phyloP scores from a whole-genome alignment of 1,140 invertebrate genomes.

The Caenorhabditis latens region DNA sequence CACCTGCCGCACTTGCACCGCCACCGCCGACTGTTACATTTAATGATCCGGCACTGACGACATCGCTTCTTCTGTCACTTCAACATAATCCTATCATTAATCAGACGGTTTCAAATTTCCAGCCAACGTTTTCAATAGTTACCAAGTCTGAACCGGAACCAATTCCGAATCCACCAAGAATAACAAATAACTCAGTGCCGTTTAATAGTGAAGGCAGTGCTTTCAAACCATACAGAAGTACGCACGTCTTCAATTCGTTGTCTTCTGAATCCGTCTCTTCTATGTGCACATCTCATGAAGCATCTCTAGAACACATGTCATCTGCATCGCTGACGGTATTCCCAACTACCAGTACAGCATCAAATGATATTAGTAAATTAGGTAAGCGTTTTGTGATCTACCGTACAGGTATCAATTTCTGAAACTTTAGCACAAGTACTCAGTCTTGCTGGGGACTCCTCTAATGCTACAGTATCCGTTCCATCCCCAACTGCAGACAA shows the following conservation, averaged over 20 bases:
- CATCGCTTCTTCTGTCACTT: conserved; percentile 12
- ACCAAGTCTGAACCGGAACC: conserved; percentile 12
- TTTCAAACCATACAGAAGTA: conserved; percentile 37
- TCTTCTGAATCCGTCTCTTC: conserved; percentile 38
- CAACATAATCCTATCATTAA: conserved; percentile 27
- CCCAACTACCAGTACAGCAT: conserved; percentile 12
- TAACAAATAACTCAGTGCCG: neutral
- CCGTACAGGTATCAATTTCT: too few species aligned
- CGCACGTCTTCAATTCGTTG: conserved; percentile 10
- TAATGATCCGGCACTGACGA: conserved; percentile 21
- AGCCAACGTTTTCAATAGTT: conserved; percentile 23
- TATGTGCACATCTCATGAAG: conserved; percentile 46
- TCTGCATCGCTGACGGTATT: neutral
- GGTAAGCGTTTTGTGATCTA: neutral
- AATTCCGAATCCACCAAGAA: neutral
- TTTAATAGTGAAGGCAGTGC: conserved; percentile 28
- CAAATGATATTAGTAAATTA: neutral
- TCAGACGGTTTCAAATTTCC: conserved; percentile 2
- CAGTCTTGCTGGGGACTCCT: conserved; percentile 25
- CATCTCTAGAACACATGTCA: conserved; percentile 21
- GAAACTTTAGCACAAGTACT: neutral
- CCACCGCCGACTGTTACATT: neutral
- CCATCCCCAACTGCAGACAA: neutral
- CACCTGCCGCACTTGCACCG: conserved; percentile 10
- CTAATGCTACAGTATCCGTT: neutral